Conservation (phyloP, 2,113 vertebrate species). For the Paralichthys olivaceus region DNA sequence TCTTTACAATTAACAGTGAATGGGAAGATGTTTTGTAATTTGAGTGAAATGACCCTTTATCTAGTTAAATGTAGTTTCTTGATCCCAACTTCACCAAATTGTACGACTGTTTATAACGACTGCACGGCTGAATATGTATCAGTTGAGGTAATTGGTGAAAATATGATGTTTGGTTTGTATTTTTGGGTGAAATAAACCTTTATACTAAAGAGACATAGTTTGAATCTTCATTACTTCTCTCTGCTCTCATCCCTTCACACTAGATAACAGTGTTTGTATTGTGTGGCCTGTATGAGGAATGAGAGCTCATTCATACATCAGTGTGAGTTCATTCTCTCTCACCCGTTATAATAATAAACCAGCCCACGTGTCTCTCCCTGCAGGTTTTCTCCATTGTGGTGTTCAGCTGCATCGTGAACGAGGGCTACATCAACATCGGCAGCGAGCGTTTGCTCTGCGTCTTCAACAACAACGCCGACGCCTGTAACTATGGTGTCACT, state of each 20-base stretch:
- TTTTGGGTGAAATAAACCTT: neutral
- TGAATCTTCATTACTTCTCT: neutral
- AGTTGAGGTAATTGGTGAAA: too few relatives aligned
- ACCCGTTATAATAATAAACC: conserved; percentile 39
- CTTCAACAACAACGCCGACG: conserved; percentile 92
- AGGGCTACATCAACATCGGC: conserved; percentile 93
- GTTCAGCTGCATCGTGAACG: conserved; percentile 94
- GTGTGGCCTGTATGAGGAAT: conserved; percentile 39
- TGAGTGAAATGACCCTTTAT: neutral
- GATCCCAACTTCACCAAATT: neutral
- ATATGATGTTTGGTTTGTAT: neutral
- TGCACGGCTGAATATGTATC: neutral
- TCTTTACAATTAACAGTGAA: neutral
- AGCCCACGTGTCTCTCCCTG: neutral
- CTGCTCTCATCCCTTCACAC: neutral
- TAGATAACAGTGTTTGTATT: neutral
- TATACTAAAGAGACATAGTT: too few relatives aligned
- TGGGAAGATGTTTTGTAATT: neutral
- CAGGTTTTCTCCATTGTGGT: conserved; percentile 98
- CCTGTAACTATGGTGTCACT: conserved; percentile 93
- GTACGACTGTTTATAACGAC: neutral
- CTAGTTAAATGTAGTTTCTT: neutral
- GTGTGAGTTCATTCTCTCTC: conserved; percentile 52
- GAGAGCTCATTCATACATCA: conserved; percentile 22
- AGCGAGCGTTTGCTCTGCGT: conserved; percentile 88